Evolutionary conservation across 2,888 invertebrate species (phyloP).

Genomic region (Rotaria magnacalcarata): DNA sequence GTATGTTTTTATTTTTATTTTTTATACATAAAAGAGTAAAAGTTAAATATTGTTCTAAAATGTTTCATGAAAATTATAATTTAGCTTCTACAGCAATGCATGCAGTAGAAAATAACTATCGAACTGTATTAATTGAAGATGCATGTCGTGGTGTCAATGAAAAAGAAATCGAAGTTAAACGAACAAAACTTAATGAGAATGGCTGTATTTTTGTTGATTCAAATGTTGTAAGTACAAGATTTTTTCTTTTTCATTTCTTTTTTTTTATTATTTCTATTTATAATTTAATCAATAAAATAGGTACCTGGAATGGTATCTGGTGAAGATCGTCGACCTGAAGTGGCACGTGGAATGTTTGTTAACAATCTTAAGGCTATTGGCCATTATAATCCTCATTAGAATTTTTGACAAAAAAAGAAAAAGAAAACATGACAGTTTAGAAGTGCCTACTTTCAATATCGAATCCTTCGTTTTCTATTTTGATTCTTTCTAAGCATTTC

Average conservation of each 20-base stretch:
- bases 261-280: conserved; percentile 44
- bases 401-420: background rate
- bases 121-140: conserved; percentile 81
- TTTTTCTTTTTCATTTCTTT: no score
- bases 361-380: background rate
- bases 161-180: conserved; percentile 73
- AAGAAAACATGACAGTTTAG: background rate
- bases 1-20: conserved; percentile 48
- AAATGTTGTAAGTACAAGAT: conserved; percentile 23
- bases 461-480: background rate
- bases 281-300: conserved; percentile 52
- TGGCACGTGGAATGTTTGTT: conserved; percentile 60
- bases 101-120: conserved; percentile 80
- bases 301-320: conserved; percentile 81
- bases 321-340: conserved; percentile 76
- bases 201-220: conserved; percentile 39
- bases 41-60: background rate
- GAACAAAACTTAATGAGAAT: conserved; percentile 19
- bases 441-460: background rate
- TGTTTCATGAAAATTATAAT: background rate
- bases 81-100: conserved; percentile 73
- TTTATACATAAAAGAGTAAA: no score
- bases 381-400: background rate
- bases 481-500: background rate
- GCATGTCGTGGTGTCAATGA: conserved; percentile 81